A percentile compares a stretch with the other conserved stretches of the same genome.
phyloP scores from a whole-genome alignment of 1,140 invertebrate genomes.

The Drosophila tani region DNA sequence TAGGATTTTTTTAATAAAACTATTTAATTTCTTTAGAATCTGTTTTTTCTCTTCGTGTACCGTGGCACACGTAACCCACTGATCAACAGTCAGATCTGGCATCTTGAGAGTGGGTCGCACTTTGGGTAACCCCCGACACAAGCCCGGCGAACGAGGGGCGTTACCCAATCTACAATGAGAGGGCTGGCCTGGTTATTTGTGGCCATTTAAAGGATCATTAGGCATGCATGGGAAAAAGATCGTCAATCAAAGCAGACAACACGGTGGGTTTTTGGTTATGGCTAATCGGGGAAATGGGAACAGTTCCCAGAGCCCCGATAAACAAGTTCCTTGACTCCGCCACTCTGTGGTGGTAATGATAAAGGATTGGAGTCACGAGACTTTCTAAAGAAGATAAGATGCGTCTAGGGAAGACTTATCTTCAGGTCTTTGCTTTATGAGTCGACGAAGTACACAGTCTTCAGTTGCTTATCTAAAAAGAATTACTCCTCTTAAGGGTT shows the following conservation, averaged over 20 bases:
- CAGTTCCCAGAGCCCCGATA: conserved; percentile 12
- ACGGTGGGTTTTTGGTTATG: background rate
- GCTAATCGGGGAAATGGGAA: conserved; percentile 16
- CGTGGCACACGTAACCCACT: conserved; percentile 30
- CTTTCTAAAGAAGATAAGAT: conserved; percentile 3
- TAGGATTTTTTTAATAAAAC: too few species aligned
- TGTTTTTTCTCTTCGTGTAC: background rate
- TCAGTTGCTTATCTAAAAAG: background rate
- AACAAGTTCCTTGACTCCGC: conserved; percentile 15
- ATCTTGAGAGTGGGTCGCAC: conserved; percentile 12
- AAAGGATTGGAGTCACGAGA: conserved; percentile 10
- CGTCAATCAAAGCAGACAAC: conserved; percentile 24
- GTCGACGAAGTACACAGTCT: background rate
- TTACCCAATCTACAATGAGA: conserved; percentile 32
- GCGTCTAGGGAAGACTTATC: background rate
- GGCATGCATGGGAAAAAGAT: conserved; percentile 24
- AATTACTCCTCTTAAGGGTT: background rate
- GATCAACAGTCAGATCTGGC: background rate
- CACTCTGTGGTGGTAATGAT: background rate
- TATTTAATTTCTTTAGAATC: too few species aligned
- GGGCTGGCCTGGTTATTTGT: conserved; percentile 26
- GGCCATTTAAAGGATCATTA: conserved; percentile 70
- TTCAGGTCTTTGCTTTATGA: background rate
- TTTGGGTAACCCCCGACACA: conserved; percentile 35
- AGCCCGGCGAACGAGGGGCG: conserved; percentile 44